Conservation (phyloP, 2,113 vertebrate genomes). For the Mixornis gularis region DNA sequence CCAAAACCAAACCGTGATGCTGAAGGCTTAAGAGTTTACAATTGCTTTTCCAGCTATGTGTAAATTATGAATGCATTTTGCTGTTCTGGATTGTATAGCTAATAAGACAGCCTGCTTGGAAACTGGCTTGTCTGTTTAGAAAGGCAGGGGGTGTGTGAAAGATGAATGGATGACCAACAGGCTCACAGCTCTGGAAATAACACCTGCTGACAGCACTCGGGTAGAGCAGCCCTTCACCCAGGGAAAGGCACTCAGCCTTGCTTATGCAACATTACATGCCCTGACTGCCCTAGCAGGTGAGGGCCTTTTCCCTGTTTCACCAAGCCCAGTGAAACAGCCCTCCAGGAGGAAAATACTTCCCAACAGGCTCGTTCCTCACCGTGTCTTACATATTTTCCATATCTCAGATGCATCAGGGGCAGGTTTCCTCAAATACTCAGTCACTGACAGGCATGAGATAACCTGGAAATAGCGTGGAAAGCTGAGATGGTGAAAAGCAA, state of each 20-base stretch:
- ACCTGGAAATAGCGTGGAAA: neutral
- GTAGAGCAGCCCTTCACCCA: neutral
- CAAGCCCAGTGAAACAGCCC: neutral
- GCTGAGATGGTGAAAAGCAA: neutral
- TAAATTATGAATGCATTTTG: constrained; percentile 53
- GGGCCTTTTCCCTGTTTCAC: neutral
- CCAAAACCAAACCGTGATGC: constrained; percentile 20
- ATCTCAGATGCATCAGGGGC: neutral
- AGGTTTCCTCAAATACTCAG: neutral
- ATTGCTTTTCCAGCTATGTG: constrained; percentile 12
- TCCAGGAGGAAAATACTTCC: neutral
- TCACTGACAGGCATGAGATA: neutral
- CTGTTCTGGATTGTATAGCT: constrained; percentile 12
- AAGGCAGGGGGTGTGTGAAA: constrained; percentile 32
- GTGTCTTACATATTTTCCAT: accelerated
- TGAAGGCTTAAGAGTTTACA: constrained; percentile 20
- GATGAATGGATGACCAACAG: constrained; percentile 22
- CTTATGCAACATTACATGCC: constrained; percentile 4
- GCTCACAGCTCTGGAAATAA: constrained; percentile 55
- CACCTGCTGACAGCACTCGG: constrained; percentile 28
- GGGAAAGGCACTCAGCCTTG: constrained; percentile 29
- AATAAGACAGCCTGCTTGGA: constrained; percentile 30
- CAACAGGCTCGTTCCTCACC: neutral
- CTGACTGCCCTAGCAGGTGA: neutral
- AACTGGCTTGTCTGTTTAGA: constrained; percentile 27